phyloP scores from a whole-genome alignment of 2,113 vertebrate species.

The Bungarus multicinctus region DNA sequence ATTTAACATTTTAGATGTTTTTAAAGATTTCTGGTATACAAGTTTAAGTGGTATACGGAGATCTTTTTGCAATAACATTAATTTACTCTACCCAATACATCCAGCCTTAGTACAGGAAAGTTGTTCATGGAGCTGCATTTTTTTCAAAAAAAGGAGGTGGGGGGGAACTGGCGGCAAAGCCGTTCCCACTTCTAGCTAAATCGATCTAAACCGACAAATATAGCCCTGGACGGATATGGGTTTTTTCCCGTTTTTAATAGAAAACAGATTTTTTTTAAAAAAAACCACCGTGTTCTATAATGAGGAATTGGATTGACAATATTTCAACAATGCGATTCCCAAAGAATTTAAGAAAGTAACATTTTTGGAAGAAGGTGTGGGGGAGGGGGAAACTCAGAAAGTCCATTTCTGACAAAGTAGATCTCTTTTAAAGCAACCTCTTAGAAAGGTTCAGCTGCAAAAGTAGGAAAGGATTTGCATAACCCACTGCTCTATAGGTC shows the following conservation, averaged over 20 bases:
- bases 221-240: not conserved
- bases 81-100: not conserved
- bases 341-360: conserved; percentile 46
- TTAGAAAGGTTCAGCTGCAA: conserved; percentile 63
- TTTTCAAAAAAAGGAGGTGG: not conserved
- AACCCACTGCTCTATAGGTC: conserved; percentile 68
- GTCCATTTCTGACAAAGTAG: conserved; percentile 36
- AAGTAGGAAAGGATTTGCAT: conserved; percentile 66
- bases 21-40: not conserved
- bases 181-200: not conserved
- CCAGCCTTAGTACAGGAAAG: conserved; percentile 35
- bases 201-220: not conserved
- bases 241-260: not conserved
- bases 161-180: not conserved
- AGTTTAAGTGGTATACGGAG: not conserved
- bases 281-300: not conserved
- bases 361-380: not conserved
- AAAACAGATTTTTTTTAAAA: conserved; percentile 37
- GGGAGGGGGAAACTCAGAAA: not conserved
- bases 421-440: conserved; percentile 48
- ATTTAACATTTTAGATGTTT: conserved; percentile 37
- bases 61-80: not conserved
- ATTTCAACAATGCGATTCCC: conserved; percentile 42
- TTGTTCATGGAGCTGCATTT: conserved; percentile 13
- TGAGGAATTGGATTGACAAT: not conserved